phyloP scores from a whole-genome alignment of 2,888 invertebrate species.

The Blomia tropicalis region DNA sequence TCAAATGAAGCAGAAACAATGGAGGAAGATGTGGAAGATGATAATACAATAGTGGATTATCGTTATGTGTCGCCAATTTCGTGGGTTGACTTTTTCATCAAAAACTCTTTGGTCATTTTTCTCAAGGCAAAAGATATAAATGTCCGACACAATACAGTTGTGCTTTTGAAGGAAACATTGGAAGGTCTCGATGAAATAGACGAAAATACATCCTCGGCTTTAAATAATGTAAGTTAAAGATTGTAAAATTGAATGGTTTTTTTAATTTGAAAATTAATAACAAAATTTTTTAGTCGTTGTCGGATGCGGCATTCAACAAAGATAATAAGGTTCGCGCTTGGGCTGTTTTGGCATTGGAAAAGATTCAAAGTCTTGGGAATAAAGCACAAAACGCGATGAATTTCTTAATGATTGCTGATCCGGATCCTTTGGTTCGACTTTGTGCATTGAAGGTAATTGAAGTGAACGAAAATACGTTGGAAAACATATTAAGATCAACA shows the following conservation, averaged over 20 bases:
- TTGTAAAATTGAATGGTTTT: no score
- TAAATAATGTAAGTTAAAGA: conserved; percentile 9
- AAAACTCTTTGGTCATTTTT: neutral
- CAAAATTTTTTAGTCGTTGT: neutral
- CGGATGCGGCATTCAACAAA: conserved; percentile 41
- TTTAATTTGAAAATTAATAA: neutral
- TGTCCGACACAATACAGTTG: conserved; percentile 14
- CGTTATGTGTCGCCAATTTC: neutral
- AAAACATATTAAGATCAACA: conserved; percentile 51
- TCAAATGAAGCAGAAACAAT: neutral
- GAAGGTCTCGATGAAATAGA: conserved; percentile 16
- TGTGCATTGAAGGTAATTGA: conserved; percentile 57
- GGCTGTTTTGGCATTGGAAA: conserved; percentile 57
- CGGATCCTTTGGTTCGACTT: conserved; percentile 52
- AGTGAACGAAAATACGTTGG: conserved; percentile 51
- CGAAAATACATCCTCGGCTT: neutral
- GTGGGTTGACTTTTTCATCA: neutral
- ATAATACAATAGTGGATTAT: neutral
- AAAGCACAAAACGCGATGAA: conserved; percentile 52
- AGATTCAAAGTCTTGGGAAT: conserved; percentile 56
- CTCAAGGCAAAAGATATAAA: neutral
- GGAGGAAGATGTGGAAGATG: no score
- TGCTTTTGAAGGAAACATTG: conserved; percentile 7
- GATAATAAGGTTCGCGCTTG: conserved; percentile 58
- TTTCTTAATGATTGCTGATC: conserved; percentile 55